Evolutionary conservation across 2,797 vertebrate species (phyloP).

Genomic region (Malurus splendens): DNA sequence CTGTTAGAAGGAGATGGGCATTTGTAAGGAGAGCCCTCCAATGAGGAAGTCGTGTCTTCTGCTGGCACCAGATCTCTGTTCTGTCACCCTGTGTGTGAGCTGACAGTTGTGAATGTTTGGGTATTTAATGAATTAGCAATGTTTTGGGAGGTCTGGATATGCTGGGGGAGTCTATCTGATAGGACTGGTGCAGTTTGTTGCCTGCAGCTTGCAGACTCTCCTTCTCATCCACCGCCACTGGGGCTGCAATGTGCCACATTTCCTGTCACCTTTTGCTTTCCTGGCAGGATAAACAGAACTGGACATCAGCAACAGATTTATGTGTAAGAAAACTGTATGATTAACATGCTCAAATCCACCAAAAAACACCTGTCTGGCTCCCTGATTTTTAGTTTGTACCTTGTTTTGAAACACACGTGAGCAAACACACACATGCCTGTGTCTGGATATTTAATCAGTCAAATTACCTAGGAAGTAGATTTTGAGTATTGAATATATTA

Average conservation of each 20-base stretch:
- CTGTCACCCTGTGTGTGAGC: neutral
- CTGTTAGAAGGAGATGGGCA: neutral
- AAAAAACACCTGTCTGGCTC: neutral
- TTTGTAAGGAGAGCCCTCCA: neutral
- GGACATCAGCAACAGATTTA: neutral
- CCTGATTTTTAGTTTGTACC: neutral
- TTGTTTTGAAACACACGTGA: neutral
- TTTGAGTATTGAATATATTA: constrained; percentile 7
- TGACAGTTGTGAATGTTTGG: neutral
- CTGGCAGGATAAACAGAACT: neutral
- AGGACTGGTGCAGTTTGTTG: neutral
- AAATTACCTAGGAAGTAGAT: neutral
- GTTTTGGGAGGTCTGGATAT: neutral
- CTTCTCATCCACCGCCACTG: neutral
- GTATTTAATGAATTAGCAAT: neutral
- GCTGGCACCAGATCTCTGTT: neutral
- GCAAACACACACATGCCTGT: accelerated
- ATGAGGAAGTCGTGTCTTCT: neutral
- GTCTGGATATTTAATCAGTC: neutral
- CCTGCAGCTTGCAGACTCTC: neutral
- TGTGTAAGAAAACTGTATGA: neutral
- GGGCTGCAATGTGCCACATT: neutral
- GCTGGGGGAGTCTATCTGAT: neutral
- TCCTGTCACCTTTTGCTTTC: neutral
- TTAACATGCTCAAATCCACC: neutral